These are phyloP conservation scores for Orchesellides sinensis DNA, from an alignment of 2,888 invertebrate genomes.

Conservation along the genomic window DNA sequence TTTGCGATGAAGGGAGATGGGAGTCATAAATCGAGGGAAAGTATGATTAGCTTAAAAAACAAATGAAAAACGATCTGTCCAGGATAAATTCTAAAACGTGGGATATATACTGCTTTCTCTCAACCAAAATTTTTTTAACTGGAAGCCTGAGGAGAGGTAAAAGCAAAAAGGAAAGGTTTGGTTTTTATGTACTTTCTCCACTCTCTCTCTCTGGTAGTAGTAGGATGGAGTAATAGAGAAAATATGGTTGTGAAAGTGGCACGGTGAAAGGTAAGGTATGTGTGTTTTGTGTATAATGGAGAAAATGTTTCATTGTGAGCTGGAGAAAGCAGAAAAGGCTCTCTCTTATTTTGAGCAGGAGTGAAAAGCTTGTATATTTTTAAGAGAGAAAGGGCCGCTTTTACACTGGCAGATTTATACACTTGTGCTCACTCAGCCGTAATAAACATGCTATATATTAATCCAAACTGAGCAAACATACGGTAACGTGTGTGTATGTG, in stretches of 20 bases:
- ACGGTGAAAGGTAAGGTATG: not conserved
- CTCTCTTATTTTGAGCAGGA: too few relatives aligned
- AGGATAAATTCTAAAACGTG: constrained; percentile 1
- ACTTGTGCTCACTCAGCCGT: constrained; percentile 34
- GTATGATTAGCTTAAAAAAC: constrained; percentile 34
- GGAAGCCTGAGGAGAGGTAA: not conserved
- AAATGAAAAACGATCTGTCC: constrained; percentile 40
- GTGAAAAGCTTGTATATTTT: too few relatives aligned
- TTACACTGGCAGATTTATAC: constrained; percentile 40
- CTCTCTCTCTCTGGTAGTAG: not conserved
- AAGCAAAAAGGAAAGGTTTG: not conserved
- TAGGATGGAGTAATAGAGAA: not conserved
- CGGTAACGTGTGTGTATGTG: not conserved
- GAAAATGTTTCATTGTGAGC: not conserved
- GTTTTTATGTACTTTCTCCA: not conserved
- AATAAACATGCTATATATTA: constrained; percentile 44
- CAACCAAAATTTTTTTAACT: not conserved
- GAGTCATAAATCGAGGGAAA: constrained; percentile 28
- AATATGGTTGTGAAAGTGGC: not conserved
- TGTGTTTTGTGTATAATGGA: not conserved
- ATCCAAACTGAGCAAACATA: constrained; percentile 9
- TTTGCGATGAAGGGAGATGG: constrained; percentile 13
- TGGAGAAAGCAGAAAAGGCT: constrained; percentile 7
- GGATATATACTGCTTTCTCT: not conserved
- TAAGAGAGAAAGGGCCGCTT: constrained; percentile 21